A percentile compares a stretch with the other conserved stretches of the same genome.
These are phyloP conservation scores for Neosalanx taihuensis DNA, from an alignment of 2,797 vertebrate genomes.

Conservation along the genomic window DNA sequence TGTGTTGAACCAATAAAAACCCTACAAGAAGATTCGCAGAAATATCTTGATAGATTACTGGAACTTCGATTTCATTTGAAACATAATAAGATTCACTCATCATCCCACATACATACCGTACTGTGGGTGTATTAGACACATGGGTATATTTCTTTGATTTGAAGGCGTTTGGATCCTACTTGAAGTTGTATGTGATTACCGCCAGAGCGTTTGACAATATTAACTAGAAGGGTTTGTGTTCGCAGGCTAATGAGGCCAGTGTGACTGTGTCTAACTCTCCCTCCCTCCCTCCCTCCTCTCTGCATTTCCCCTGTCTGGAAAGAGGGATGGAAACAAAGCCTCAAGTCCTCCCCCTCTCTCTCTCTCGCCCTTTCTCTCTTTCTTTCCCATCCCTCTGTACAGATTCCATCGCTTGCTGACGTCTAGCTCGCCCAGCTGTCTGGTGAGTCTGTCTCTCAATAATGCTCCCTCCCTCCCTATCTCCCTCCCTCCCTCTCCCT, in stretches of 20 bases:
- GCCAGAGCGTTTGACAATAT: conserved; percentile 35
- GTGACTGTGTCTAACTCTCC: conserved; percentile 52
- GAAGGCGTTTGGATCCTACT: background rate
- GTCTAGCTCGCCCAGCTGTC: conserved; percentile 67
- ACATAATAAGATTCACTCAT: too few relatives aligned
- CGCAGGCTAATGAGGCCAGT: conserved; percentile 42
- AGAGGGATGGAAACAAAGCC: conserved; percentile 56
- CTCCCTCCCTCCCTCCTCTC: conserved; percentile 32
- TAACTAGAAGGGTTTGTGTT: conserved; percentile 23
- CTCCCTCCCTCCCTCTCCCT: conserved; percentile 20
- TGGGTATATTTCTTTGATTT: too few relatives aligned
- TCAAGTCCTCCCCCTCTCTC: conserved; percentile 49
- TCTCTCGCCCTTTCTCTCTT: conserved; percentile 36
- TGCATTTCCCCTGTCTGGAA: conserved; percentile 50
- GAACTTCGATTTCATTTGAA: too few relatives aligned
- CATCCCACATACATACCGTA: too few relatives aligned
- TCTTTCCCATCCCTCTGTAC: conserved; percentile 60
- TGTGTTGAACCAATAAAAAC: background rate
- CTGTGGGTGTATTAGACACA: too few relatives aligned
- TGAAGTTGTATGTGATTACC: background rate
- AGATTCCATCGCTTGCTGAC: conserved; percentile 75
- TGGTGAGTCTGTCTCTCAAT: conserved; percentile 62
- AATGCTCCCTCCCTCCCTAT: conserved; percentile 58
- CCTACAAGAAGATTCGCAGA: background rate
- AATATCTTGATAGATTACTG: background rate